Percentiles rank a stretch among this genome's conserved stretches.
These are phyloP conservation scores for Phenacoccus solenopsis DNA, from an alignment of 1,140 invertebrate genomes.

Conservation along the genomic window DNA sequence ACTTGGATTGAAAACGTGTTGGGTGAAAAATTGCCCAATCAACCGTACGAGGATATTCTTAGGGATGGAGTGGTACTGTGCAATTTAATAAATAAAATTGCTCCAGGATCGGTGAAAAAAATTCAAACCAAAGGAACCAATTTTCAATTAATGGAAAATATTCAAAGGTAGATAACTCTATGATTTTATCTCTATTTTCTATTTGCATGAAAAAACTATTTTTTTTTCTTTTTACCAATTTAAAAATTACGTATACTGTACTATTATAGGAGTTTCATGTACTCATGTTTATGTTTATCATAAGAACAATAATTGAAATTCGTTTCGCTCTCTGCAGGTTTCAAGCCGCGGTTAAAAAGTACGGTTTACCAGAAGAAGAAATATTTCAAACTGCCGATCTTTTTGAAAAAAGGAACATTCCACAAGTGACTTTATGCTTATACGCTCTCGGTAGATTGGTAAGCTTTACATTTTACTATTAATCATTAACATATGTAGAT, in stretches of 20 bases:
- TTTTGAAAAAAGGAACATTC: constrained; percentile 90
- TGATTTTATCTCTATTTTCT: not conserved
- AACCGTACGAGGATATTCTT: constrained; percentile 79
- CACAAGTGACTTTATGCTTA: constrained; percentile 84
- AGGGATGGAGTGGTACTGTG: constrained; percentile 86
- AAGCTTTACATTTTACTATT: constrained; percentile 38
- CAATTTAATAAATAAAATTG: constrained; percentile 87
- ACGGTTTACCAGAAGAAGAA: constrained; percentile 91
- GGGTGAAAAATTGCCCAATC: constrained; percentile 71
- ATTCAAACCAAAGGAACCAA: constrained; percentile 91
- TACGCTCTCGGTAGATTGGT: constrained; percentile 80
- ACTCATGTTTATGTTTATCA: not conserved
- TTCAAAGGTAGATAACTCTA: constrained; percentile 51
- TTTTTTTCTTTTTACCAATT: not conserved
- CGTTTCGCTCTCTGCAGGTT: constrained; percentile 48
- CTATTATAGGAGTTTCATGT: not conserved
- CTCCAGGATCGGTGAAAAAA: constrained; percentile 89
- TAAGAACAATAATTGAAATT: not conserved
- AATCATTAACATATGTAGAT: too few species aligned
- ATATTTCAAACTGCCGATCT: constrained; percentile 98
- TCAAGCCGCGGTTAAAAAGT: constrained; percentile 82
- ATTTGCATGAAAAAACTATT: too few species aligned
- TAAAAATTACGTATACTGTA: not conserved
- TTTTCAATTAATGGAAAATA: constrained; percentile 98
- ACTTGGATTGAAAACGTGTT: constrained; percentile 81